Percentiles rank a stretch among this genome's conserved stretches.
These are phyloP conservation scores for Syrmaticus mikado DNA, from an alignment of 2,113 vertebrate genomes.

Conservation along the genomic window DNA sequence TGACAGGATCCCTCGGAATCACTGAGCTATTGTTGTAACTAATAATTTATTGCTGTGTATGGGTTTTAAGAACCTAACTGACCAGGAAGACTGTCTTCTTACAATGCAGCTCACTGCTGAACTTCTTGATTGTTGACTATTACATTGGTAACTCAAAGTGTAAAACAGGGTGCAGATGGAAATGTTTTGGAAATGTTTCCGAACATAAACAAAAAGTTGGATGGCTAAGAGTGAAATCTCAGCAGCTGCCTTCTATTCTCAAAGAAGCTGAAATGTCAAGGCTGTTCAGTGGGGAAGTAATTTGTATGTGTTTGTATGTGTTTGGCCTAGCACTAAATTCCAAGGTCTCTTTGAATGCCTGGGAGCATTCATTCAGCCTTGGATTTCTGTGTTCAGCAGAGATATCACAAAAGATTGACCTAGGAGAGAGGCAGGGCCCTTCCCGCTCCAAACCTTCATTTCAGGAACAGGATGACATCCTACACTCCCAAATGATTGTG, in stretches of 20 bases:
- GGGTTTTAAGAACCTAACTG: background rate
- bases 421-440: background rate
- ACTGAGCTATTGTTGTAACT: background rate
- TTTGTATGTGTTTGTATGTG: background rate
- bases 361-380: background rate
- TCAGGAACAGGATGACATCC: conserved; percentile 42
- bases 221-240: background rate
- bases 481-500: conserved; percentile 39
- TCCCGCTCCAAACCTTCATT: background rate
- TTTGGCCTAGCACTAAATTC: background rate
- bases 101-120: background rate
- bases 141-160: background rate
- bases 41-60: background rate
- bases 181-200: conserved; percentile 6
- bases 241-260: background rate
- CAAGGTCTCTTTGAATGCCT: conserved; percentile 23
- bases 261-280: conserved; percentile 25
- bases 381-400: background rate
- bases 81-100: background rate
- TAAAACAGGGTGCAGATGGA: background rate
- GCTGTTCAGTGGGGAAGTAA: background rate
- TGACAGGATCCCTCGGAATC: background rate
- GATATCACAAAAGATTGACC: background rate
- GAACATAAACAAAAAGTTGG: background rate
- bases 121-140: background rate